Evolutionary conservation across 1,140 invertebrate genomes (phyloP), one percentile per base, ranked within the genome.

Genomic region (Drosophila mayri): DNA sequence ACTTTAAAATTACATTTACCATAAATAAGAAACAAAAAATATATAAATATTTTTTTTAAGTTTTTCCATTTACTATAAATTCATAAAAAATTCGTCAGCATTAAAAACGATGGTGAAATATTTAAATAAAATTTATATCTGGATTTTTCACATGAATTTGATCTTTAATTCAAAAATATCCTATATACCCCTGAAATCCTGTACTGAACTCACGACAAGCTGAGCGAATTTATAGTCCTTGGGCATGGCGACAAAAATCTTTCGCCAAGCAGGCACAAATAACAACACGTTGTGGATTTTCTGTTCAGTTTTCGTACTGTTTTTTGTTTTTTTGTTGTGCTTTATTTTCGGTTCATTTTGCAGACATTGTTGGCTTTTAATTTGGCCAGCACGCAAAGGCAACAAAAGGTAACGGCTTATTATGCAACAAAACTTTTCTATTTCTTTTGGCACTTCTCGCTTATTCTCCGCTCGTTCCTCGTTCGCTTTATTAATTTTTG

Each of bases 341-440:
- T 62, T 67, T 77, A 83, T 86, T 87, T 88, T 87, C 74, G 84
- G 80, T 87, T 87, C 84, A 87, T 87, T 87, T 87, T 64, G 79
- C 76, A 88, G 80, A 88, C 84, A 88, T 88, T 87, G 83, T 87
- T 87, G 84, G 84, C 84, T 87, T 87, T 87, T 87, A 87, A 87
- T 87, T 87, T 87, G 84, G 66, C 64, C 81, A 58, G 68, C 84
- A 87, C 84, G 84, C 84, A 74, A 87, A 59, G 75, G 76, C 54
- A 79, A 79, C 75, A 78, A 78, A 78, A 79, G 70, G 67, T 73
- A 80, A 73, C 68, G 71, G 82, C 83, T 82, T 87, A 86, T 86
- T 86, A 86, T 86, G 52, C 67, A 77, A 62, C 62, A 73, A 55
- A 79, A 67, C 47, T 71, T 63, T 82, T 67, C 74, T 77, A 78